Evolutionary conservation across 2,113 vertebrate species (phyloP).

Genomic region (Macrotus californicus): DNA sequence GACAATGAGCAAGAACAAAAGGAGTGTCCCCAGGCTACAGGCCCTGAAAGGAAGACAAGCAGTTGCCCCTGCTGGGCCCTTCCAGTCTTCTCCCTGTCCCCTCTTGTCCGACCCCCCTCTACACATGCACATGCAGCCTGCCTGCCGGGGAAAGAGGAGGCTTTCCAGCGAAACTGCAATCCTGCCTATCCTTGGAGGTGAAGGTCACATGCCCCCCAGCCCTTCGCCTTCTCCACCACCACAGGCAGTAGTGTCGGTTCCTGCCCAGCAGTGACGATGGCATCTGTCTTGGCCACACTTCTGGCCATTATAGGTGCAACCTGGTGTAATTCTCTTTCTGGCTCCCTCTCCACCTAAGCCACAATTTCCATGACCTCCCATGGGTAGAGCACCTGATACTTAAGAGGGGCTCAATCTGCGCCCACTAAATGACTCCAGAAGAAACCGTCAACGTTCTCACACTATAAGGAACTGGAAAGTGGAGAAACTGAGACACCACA

Average conservation of each 20-base stretch:
- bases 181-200: neutral
- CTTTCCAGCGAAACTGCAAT: neutral
- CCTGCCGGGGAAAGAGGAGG: neutral
- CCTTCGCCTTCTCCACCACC: neutral
- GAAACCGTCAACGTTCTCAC: rapidly evolving
- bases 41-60: neutral
- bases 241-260: neutral
- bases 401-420: neutral
- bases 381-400: neutral
- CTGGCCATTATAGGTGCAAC: neutral
- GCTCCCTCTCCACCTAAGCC: neutral
- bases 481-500: neutral
- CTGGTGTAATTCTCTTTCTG: neutral
- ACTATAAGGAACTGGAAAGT: neutral
- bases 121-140: neutral
- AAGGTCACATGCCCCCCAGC: neutral
- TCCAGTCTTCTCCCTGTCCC: neutral
- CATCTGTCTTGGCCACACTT: neutral
- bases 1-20: neutral
- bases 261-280: too few species aligned
- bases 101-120: neutral
- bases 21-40: neutral
- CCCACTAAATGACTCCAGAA: neutral
- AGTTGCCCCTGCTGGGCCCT: neutral
- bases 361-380: neutral